phyloP scores from a whole-genome alignment of 2,888 invertebrate genomes.

The Homarus gammarus region DNA sequence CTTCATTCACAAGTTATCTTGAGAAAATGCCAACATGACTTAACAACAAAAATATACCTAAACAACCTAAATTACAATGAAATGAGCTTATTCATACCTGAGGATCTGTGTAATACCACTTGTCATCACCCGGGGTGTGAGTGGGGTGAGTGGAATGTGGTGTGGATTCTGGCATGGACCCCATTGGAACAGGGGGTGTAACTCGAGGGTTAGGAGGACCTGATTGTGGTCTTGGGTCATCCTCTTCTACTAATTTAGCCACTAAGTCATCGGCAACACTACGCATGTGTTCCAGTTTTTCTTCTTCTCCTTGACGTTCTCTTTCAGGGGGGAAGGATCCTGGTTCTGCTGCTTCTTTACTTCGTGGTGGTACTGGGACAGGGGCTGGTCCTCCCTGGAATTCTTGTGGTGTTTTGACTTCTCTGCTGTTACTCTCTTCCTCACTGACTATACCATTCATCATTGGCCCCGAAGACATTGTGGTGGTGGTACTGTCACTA shows the following conservation, averaged over 20 bases:
- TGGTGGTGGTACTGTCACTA: not conserved
- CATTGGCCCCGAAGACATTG: not conserved
- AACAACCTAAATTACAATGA: not conserved
- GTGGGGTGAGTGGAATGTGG: slow-evolving; percentile 39
- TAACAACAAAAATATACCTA: too few relatives aligned
- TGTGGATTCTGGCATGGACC: slow-evolving; percentile 35
- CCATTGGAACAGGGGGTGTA: slow-evolving; percentile 25
- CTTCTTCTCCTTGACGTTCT: slow-evolving; percentile 77
- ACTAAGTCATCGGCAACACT: slow-evolving; percentile 86
- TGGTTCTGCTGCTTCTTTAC: slow-evolving; percentile 3
- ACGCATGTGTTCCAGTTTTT: slow-evolving; percentile 79
- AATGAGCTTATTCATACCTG: slow-evolving; percentile 58
- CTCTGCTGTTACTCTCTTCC: slow-evolving; percentile 40
- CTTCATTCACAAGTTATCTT: too few relatives aligned
- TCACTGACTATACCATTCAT: slow-evolving; percentile 56
- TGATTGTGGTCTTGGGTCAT: slow-evolving; percentile 79
- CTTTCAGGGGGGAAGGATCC: slow-evolving; percentile 30
- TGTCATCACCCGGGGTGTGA: slow-evolving; percentile 47
- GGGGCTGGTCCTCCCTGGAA: slow-evolving; percentile 23
- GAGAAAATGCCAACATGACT: too few relatives aligned
- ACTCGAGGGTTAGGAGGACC: slow-evolving; percentile 22
- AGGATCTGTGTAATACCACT: slow-evolving; percentile 76
- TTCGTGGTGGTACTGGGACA: slow-evolving; percentile 20
- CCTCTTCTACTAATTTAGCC: slow-evolving; percentile 87
- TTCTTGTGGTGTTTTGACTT: slow-evolving; percentile 15